Base-by-base conservation (phyloP, 2,888 invertebrate genomes). In the Epistrophe grossulariae region DNA sequence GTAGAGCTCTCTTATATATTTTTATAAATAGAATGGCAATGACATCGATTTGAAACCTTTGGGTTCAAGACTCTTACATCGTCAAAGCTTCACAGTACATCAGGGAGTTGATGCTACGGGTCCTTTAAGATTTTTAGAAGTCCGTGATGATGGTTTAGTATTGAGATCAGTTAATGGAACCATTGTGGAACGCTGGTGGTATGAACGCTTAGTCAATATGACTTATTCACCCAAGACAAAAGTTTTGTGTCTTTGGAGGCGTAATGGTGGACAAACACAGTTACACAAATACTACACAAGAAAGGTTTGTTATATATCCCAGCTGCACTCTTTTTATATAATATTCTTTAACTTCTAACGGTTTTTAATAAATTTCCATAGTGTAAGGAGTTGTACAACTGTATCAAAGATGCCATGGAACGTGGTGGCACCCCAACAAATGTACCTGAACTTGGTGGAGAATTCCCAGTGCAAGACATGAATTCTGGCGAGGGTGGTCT, bases 321-420 rank as follows among this genome's bases (percentile, higher is more conserved):
- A 40, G 2, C 3, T 1, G 8, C 1, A n/a, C 13, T 17, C 9
- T n/a, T 19, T 50, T 0, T 11, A 4, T n/a, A 8, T 10, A 8
- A 19, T 6, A 2, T 28, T 55, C 1, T 28, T 55, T 15, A 15
- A 55, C 2, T 17, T 55, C 15, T 15, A 55, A 55, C 8, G 13
- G 4, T 28, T 55, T n/a, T 28, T 0, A 24, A 19, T 48, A 15
- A 40, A 31, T 31, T 78, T 83, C 71, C 7, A 13, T 94, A 99
- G 99, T 99, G 99, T 93, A 98, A 98, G 93, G 98, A 99, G 91
- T 94, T 99, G 82, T 99, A 99, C 94, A 98, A 98, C 93, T 98
- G 98, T 93, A 99, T 99, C 91, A 99, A 99, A 93, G 98, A 99
- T 90, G 97, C 99, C 15, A 99, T 99, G 99, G 99, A 99, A 93